phyloP scores from a whole-genome alignment of 2,113 vertebrate species.

The Himantopus leucocephalus region DNA sequence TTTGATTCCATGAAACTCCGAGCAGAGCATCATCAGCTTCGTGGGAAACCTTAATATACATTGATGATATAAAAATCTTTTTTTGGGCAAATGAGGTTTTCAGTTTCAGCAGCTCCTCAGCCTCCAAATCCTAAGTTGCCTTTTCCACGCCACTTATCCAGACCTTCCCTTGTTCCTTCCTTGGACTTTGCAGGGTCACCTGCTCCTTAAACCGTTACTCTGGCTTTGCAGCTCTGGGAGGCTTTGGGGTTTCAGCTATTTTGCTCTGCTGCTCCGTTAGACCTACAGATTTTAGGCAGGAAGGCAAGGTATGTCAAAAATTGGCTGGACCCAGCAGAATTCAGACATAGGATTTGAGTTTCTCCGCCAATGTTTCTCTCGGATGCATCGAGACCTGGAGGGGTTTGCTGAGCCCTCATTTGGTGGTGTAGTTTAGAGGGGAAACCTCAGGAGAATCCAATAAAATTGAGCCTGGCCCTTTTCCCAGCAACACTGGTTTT shows the following conservation, averaged over 20 bases:
- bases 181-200: not conserved
- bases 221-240: not conserved
- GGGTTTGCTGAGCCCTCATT: not conserved
- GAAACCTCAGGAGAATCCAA: not conserved
- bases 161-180: not conserved
- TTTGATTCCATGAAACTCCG: not conserved
- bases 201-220: not conserved
- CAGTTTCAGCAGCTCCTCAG: not conserved
- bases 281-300: not conserved
- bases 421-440: not conserved
- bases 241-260: not conserved
- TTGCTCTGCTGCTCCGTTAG: not conserved
- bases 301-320: not conserved
- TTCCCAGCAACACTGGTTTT: not conserved
- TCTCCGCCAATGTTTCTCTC: not conserved
- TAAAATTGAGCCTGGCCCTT: not conserved
- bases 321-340: not conserved
- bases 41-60: not conserved
- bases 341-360: not conserved
- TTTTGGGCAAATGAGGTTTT: not conserved
- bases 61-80: not conserved
- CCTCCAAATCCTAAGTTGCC: not conserved
- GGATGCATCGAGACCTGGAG: not conserved
- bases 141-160: not conserved
- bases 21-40: not conserved